phyloP scores from a whole-genome alignment of 2,888 invertebrate genomes.

The Tryphoninae sp. region DNA sequence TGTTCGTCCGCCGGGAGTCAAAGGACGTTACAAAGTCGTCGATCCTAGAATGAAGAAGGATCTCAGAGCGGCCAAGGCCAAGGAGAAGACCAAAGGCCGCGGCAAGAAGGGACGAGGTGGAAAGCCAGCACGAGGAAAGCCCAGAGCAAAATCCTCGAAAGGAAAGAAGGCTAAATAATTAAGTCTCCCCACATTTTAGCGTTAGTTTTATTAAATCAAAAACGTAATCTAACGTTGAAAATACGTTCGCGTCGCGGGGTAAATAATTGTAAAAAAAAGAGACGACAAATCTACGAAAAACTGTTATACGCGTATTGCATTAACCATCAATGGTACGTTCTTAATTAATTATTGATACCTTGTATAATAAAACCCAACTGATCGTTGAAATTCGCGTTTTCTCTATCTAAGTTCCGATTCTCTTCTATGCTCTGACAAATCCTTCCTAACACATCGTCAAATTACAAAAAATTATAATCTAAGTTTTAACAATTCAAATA shows the following conservation, averaged over 20 bases:
- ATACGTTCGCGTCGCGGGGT: not conserved
- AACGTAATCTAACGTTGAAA: slow-evolving; percentile 38
- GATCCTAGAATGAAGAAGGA: slow-evolving; percentile 99
- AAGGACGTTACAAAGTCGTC: slow-evolving; percentile 96
- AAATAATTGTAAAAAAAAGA: slow-evolving; percentile 33
- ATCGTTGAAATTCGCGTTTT: slow-evolving; percentile 4
- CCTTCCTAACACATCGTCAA: no score
- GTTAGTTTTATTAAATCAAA: not conserved
- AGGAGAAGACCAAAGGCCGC: slow-evolving; percentile 83
- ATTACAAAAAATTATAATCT: no score
- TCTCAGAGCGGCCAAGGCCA: slow-evolving; percentile 86
- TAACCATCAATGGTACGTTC: slow-evolving; percentile 15
- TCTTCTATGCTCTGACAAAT: not conserved
- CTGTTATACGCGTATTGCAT: slow-evolving; percentile 25
- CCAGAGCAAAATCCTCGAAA: slow-evolving; percentile 63
- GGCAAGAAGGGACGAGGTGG: slow-evolving; percentile 78
- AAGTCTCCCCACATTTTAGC: not conserved
- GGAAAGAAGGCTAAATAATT: slow-evolving; percentile 62
- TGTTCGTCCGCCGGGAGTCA: slow-evolving; percentile 92
- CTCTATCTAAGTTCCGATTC: not conserved
- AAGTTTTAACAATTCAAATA: no score
- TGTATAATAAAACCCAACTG: slow-evolving; percentile 45
- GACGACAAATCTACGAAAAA: slow-evolving; percentile 9
- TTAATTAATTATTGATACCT: slow-evolving; percentile 38
- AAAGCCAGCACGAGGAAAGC: slow-evolving; percentile 71